Evolutionary conservation across 1,140 invertebrate genomes (phyloP), one percentile per base, ranked within the genome.

Genomic region (Caerostris darwini): DNA sequence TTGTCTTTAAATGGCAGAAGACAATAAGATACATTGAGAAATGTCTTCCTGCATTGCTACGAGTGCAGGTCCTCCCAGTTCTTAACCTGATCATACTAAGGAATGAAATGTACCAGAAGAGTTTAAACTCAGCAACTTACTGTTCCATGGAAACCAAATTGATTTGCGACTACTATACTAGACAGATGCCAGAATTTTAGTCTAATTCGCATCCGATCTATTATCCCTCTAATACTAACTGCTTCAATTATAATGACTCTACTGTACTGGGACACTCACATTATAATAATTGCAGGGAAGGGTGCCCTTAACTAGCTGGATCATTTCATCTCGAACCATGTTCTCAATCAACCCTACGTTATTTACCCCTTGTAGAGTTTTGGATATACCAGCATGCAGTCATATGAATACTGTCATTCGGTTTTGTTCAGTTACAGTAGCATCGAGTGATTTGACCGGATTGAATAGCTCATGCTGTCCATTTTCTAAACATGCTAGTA

Each of bases 241-340:
- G 34, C 71, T 77, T 77, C 71, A 77, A 77, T 77, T 77, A 77
- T 77, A 77, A 77, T 77, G 12, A 77, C 71, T 77, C 53, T 77
- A 77, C 53, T 3, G 34, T 77, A 12, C 12, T 3, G 50, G 59
- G 34, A 53, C 71, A 34, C 14, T 77, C 71, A 53, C 71, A 77
- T 77, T 77, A 77, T 77, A 77, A 77, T 77, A 77, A 77, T 77
- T 77, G 71, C 71, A 53, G 19, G 71, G 14, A 50, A 50, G 69
- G 71, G 34, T 53, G 14, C 50, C 71, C 61, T 50, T 77, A 77
- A 77, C 71, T 50, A 77, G 71, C 53, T 34, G 34, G 71, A 14
- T 77, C 71, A 77, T 77, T 77, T 53, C 71, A 53, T 50, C 34
- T 50, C 7, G 4, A 12, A 53, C 8, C 50, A 53, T 77, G 50